These are phyloP conservation scores for Luidia sarsii DNA, from an alignment of 53 echinoderm and acorn worm species.

Conservation along the genomic window DNA sequence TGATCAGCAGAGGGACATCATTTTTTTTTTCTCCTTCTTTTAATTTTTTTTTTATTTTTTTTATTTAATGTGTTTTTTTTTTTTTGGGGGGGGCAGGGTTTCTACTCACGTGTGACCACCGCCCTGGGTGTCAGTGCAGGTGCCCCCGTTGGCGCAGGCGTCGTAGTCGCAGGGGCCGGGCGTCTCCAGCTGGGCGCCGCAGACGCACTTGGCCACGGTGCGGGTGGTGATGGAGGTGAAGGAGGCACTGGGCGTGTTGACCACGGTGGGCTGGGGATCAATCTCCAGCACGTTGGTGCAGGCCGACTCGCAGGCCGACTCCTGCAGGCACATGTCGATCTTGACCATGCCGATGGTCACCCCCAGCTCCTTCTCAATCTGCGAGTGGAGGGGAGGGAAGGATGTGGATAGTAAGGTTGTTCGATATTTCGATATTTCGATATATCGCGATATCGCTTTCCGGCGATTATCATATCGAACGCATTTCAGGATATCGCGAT, in stretches of 20 bases:
- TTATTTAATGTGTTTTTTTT: no score
- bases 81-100: no score
- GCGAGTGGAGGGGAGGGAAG: no score
- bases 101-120: constrained; percentile 70
- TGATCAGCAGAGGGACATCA: no score
- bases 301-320: constrained; percentile 87
- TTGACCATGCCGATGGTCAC: constrained; percentile 78
- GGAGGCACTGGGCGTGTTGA: constrained; percentile 73
- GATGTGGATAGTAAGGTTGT: no score
- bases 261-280: constrained; percentile 72
- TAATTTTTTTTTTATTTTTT: no score
- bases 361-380: constrained; percentile 68
- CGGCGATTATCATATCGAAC: no score
- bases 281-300: constrained; percentile 87
- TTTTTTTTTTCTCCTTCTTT: no score
- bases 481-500: no score
- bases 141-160: constrained; percentile 90
- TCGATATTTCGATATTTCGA: no score
- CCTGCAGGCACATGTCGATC: constrained; percentile 83
- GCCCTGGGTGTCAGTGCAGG: constrained; percentile 72
- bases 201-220: constrained; percentile 68
- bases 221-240: constrained; percentile 81
- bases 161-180: constrained; percentile 63
- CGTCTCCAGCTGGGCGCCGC: constrained; percentile 57
- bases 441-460: no score